A percentile compares a stretch with the other conserved stretches of the same genome.
These are phyloP conservation scores for Pyrochroa serraticornis DNA, from an alignment of 2,888 invertebrate genomes.

Conservation along the genomic window DNA sequence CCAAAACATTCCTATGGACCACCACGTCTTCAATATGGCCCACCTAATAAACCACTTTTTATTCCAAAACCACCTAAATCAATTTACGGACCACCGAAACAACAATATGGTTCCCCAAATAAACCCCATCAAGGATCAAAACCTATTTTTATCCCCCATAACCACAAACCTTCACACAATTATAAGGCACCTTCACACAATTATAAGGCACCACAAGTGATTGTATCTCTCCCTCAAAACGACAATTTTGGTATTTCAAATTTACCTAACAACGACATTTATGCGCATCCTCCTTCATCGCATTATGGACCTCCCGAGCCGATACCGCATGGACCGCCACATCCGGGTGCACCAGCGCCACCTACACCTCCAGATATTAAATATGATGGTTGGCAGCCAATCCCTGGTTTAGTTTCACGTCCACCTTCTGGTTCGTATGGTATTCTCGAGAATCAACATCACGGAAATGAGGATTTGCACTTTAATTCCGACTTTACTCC, in stretches of 20 bases:
- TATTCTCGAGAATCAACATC: conserved; percentile 43
- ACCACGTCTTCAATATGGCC: conserved; percentile 48
- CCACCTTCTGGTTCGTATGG: conserved; percentile 50
- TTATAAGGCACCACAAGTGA: conserved; percentile 33
- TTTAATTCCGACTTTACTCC: conserved; percentile 48
- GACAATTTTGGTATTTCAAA: no score
- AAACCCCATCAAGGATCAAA: conserved; percentile 36
- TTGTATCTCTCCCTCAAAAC: conserved; percentile 19
- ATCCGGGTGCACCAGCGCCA: conserved; percentile 74
- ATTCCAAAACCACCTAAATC: conserved; percentile 48
- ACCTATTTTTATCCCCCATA: not conserved
- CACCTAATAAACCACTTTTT: conserved; percentile 46
- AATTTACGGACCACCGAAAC: conserved; percentile 54
- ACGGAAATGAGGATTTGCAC: conserved; percentile 55
- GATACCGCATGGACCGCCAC: conserved; percentile 65
- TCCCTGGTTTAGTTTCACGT: conserved; percentile 68
- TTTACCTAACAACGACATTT: conserved; percentile 36
- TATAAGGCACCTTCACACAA: conserved; percentile 35
- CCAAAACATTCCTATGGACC: conserved; percentile 57
- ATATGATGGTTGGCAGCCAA: conserved; percentile 88
- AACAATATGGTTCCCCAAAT: conserved; percentile 44
- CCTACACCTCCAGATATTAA: conserved; percentile 76
- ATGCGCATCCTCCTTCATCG: conserved; percentile 57
- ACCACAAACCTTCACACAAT: conserved; percentile 25
- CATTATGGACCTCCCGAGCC: conserved; percentile 69